phyloP scores from a whole-genome alignment of 2,888 invertebrate species.

The Drosophila greeni region DNA sequence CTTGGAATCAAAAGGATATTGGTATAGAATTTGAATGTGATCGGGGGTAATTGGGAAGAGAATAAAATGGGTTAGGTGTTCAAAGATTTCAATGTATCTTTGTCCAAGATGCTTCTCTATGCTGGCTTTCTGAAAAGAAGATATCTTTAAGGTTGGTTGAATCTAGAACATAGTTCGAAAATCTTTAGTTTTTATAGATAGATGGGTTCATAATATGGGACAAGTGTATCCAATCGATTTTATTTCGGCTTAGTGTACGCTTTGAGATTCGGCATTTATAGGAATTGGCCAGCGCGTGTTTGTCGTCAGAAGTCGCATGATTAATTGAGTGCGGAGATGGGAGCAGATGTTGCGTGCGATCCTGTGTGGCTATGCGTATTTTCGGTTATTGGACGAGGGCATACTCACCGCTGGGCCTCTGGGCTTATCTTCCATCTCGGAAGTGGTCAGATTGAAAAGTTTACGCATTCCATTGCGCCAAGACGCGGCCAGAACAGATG shows the following conservation, averaged over 20 bases:
- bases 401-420: background rate
- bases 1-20: background rate
- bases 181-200: background rate
- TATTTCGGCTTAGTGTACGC: slow-evolving; percentile 8
- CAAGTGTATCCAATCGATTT: background rate
- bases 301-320: slow-evolving; percentile 51
- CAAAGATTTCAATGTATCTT: background rate
- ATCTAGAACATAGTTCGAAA: background rate
- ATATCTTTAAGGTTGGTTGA: too few species aligned
- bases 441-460: slow-evolving; percentile 39
- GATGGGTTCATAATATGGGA: background rate
- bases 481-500: slow-evolving; percentile 32
- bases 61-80: background rate
- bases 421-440: slow-evolving; percentile 17
- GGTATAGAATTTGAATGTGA: background rate
- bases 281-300: slow-evolving; percentile 51
- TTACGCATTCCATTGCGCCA: slow-evolving; percentile 31
- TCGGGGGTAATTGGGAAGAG: too few species aligned
- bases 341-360: slow-evolving; percentile 45
- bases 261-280: slow-evolving; percentile 41
- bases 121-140: too few species aligned
- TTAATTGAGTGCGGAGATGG: slow-evolving; percentile 49
- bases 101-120: background rate
- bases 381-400: background rate
- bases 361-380: slow-evolving; percentile 4